Base-by-base conservation (phyloP, 2,113 vertebrate species). In the Orycteropus afer region DNA sequence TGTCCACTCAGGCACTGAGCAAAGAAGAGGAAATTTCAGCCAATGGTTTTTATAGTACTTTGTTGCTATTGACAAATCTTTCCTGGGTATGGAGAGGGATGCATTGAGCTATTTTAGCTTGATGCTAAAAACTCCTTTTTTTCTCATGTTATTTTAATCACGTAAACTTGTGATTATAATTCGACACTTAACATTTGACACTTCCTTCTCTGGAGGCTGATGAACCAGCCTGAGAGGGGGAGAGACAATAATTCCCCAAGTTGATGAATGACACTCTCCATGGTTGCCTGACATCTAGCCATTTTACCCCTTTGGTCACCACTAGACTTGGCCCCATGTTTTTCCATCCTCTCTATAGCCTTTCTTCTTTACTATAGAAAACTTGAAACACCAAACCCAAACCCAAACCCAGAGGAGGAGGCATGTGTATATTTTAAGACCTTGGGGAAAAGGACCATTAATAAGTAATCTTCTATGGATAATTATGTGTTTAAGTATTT, bases 401-500 rank as follows among this genome's bases (percentile, higher is more conserved):
- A 53, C 51, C 47, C 42, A 88, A 94, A 49, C 69, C n/a, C 29
- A 80, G 23, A 80, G 34, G n/a, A 63, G 5, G 17, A 85, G 51
- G 17, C 15, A 61, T 18, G 7, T 92, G 23, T 86, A 25, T 67
- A 37, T 91, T 69, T 95, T 86, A 77, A 97, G 71, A 89, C n/a
- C 51, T 86, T 34, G 13, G 40, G 65, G 63, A 4, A 32, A 45
- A 65, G 61, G 67, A 47, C 34, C 18, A 61, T 40, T 59, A 55
- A 55, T 59, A 84, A 71, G 29, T 73, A 42, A 77, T 86, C 45
- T 77, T 20, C 74, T 85, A 27, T 59, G 67, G 29, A 2, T 94
- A 96, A 74, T 86, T 86, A 80, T 53, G 9, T 11, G 59, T 89
- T 59, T 93, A 93, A 65, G 10, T 84, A 67, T 42, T 76, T 95